Conservation (phyloP, 2,797 vertebrate genomes). For the Onychomys torridus region DNA sequence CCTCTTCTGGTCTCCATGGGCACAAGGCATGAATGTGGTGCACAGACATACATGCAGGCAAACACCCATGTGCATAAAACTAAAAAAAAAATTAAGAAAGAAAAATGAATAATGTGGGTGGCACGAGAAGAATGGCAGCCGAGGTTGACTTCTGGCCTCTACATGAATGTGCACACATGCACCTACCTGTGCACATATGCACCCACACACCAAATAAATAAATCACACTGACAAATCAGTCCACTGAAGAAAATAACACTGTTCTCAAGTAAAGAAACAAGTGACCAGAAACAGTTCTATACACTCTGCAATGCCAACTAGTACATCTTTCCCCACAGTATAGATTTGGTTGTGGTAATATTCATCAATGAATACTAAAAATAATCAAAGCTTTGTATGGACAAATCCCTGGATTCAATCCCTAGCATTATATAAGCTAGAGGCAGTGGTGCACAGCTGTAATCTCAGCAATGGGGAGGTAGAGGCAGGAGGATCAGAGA, state of each 20-base stretch:
- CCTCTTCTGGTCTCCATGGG: not conserved
- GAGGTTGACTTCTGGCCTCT: not conserved
- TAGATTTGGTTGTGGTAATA: not conserved
- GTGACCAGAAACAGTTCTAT: not conserved
- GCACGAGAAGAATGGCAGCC: not conserved
- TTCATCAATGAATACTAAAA: not conserved
- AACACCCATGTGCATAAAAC: not conserved
- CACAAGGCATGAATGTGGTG: not conserved
- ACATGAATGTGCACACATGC: not conserved
- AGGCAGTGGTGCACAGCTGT: not conserved
- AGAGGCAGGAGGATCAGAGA: not conserved
- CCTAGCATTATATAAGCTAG: not conserved
- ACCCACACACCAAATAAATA: not conserved
- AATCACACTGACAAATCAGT: conserved; percentile 26
- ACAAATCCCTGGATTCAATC: not conserved
- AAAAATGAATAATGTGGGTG: not conserved
- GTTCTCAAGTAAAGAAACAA: not conserved
- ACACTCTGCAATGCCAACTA: not conserved
- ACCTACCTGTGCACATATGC: not conserved
- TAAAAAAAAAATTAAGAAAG: not conserved
- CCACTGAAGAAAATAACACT: conserved; percentile 34
- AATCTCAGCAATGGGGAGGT: not conserved
- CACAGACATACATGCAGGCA: not conserved
- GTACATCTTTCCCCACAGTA: not conserved
- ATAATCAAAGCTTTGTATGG: not conserved